These are phyloP conservation scores for Panthera uncia DNA, from an alignment of 2,113 vertebrate genomes.

Conservation along the genomic window DNA sequence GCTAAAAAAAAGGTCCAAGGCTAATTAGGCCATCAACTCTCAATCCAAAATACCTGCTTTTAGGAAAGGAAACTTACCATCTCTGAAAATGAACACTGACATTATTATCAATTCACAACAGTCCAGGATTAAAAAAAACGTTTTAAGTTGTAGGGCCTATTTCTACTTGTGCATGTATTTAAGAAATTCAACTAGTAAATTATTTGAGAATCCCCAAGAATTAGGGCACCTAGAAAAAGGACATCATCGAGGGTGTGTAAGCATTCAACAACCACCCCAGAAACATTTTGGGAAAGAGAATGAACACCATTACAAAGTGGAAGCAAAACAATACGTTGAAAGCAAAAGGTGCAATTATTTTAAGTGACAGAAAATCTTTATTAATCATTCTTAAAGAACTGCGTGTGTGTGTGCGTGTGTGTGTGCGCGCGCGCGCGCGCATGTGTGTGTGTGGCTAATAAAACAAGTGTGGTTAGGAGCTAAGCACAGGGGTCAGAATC, in stretches of 20 bases:
- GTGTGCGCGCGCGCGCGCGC: too few species aligned
- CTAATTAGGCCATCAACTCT: conserved; percentile 30
- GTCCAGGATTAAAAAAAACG: not conserved
- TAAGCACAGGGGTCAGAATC: not conserved
- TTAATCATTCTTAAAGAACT: not conserved
- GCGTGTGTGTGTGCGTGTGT: too few species aligned
- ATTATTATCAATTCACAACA: not conserved
- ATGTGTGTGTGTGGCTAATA: not conserved
- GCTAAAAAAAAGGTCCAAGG: not conserved
- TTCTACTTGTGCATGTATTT: not conserved
- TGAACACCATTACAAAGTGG: not conserved
- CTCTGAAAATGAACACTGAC: not conserved
- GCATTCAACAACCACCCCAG: not conserved
- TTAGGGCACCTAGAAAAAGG: not conserved
- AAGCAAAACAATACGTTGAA: not conserved
- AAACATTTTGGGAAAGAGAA: not conserved
- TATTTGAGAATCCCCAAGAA: not conserved
- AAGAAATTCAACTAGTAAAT: not conserved
- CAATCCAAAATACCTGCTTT: not conserved
- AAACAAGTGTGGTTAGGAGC: not conserved
- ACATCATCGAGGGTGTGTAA: not conserved
- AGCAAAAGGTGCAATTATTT: not conserved
- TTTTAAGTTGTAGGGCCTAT: not conserved
- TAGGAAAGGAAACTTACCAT: not conserved
- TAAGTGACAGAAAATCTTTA: not conserved